Base-by-base conservation (phyloP, 2,888 invertebrate genomes). In the Tanypteryx hageni region DNA sequence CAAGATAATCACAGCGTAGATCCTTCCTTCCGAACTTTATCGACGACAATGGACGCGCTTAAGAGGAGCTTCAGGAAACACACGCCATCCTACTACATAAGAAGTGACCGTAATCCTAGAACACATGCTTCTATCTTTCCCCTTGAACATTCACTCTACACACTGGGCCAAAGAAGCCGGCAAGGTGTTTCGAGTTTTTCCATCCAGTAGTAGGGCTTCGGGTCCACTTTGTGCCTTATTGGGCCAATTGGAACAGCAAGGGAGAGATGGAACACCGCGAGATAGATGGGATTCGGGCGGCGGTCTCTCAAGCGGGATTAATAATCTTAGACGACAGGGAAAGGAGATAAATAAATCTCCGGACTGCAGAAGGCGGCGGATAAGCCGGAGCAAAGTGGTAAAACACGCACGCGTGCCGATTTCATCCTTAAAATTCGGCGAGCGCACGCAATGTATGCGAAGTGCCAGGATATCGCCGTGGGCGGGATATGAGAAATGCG, bases 171-270 rank as follows among this genome's bases (percentile, higher is more conserved):
- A 83, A 83, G 83, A 83, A 83, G 83, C 83, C 83, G 83, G 44
- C 83, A 83, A 83, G 83, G 83, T 83, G 83, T 83, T 83, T 83
- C 83, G 44, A 57, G 16, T 57, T 83, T 44, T 83, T 83, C 56
- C 83, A 56, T 57, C 83, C 16, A 44, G 31, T n/a, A 16, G 18
- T 18, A 44, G 44, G 83, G 83, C 83, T 83, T 83, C 83, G n/a
- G 56, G 83, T 44, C 83, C 83, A 44, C 18, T 16, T 64, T 64
- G 18, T 64, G 18, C n/a, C 8, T 64, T 11, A 18, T 11, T n/a
- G 18, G 7, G 18, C 11, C 7, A 10, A 16, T 18, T 64, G 56
- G 83, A 13, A 3, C 82, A 27, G 22, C 82, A 27, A 14, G 56
- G 83, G 16, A 44, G 31, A 16, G 31, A 82, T 16, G 31, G 82